phyloP scores from a whole-genome alignment of 1,140 invertebrate genomes.

The Diabrotica virgifera region DNA sequence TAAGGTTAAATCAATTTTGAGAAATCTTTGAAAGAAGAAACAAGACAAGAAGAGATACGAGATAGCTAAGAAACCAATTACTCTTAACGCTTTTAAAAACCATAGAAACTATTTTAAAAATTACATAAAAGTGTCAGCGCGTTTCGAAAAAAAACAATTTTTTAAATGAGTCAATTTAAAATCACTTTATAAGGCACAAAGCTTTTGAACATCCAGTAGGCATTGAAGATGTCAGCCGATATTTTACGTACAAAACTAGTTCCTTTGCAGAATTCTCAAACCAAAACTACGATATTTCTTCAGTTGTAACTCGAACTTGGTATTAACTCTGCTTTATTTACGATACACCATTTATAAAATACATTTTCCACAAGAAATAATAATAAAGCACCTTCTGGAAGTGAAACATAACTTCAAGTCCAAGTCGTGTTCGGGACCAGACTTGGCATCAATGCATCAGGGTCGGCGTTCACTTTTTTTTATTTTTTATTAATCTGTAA shows the following conservation, averaged over 20 bases:
- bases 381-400: constrained; percentile 13
- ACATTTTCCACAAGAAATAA: constrained; percentile 8
- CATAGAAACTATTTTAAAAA: too few species aligned
- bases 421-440: constrained; percentile 3
- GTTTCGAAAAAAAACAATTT: too few species aligned
- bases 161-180: background rate
- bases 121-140: too few species aligned
- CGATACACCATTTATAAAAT: background rate
- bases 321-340: background rate
- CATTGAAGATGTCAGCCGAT: background rate
- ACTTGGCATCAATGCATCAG: background rate
- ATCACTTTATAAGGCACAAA: background rate
- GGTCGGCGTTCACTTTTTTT: background rate
- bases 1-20: too few species aligned
- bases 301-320: background rate
- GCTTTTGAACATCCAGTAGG: background rate
- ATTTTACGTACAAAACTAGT: background rate
- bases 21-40: too few species aligned
- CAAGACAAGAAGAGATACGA: too few species aligned
- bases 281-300: too few species aligned
- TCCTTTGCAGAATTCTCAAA: background rate
- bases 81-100: too few species aligned
- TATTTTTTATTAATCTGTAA: too few species aligned
- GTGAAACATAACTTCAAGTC: constrained; percentile 2
- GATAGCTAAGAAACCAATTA: too few species aligned